phyloP scores from a whole-genome alignment of 2,888 invertebrate genomes.

The Tigriopus californicus region DNA sequence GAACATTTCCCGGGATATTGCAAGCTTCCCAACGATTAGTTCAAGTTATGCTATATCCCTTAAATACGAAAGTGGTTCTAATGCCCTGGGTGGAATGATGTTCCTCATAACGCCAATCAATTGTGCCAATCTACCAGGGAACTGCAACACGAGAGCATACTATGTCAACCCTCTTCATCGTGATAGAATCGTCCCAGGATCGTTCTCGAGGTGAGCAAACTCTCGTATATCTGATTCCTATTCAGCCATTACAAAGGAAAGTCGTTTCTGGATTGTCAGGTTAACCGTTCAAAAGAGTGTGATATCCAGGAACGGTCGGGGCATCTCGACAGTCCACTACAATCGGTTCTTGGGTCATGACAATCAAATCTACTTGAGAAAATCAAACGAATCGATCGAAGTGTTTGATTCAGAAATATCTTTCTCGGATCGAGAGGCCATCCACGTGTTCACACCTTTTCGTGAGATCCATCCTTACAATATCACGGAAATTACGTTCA shows the following conservation, averaged over 20 bases:
- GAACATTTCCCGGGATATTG: conserved; percentile 61
- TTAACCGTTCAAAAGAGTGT: conserved; percentile 47
- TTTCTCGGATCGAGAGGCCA: conserved; percentile 56
- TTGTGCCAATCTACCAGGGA: conserved; percentile 16
- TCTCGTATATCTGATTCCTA: too few species aligned
- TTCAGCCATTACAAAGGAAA: not conserved
- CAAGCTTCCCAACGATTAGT: conserved; percentile 74
- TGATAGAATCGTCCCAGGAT: conserved; percentile 5
- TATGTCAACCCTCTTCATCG: conserved; percentile 11
- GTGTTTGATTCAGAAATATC: conserved; percentile 59
- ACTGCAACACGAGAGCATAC: conserved; percentile 3
- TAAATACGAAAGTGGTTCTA: conserved; percentile 55
- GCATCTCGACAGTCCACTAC: conserved; percentile 64
- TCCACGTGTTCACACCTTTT: conserved; percentile 60
- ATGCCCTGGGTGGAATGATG: conserved; percentile 62
- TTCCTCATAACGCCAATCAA: conserved; percentile 51
- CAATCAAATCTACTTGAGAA: conserved; percentile 64
- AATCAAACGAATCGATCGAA: conserved; percentile 68
- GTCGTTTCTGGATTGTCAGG: conserved; percentile 22
- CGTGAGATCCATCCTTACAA: conserved; percentile 65
- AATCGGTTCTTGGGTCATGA: conserved; percentile 56
- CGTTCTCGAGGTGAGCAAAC: not conserved
- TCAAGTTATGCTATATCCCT: conserved; percentile 59
- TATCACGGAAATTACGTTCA: conserved; percentile 71
- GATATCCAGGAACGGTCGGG: conserved; percentile 59